phyloP scores from a whole-genome alignment of 2,797 vertebrate species.

The Yasuhikotakia modesta region DNA sequence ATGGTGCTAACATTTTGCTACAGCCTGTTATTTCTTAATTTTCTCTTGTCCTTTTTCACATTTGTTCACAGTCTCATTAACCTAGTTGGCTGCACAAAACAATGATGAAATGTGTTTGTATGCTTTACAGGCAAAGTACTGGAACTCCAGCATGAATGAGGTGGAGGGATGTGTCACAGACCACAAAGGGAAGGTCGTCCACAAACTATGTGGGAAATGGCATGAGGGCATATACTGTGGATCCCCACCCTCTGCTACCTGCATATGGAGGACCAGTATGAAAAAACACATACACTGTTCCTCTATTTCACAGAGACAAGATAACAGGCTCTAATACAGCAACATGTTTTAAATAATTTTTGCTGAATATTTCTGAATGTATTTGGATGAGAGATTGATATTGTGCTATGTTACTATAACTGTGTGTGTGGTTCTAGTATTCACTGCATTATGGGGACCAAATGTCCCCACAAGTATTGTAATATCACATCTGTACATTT shows the following conservation, averaged over 20 bases:
- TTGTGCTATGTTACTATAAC: no score
- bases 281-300: constrained; percentile 19
- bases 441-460: no score
- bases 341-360: no score
- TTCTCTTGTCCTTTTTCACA: neutral
- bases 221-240: constrained; percentile 91
- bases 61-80: no score
- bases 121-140: constrained; percentile 87
- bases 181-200: constrained; percentile 84
- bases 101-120: neutral
- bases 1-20: neutral
- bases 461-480: no score
- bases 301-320: no score
- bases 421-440: no score
- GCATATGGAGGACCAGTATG: constrained; percentile 95
- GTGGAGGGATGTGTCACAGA: constrained; percentile 89
- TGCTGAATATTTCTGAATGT: no score
- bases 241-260: constrained; percentile 83
- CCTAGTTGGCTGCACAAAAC: no score
- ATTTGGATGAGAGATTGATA: no score
- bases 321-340: no score
- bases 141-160: constrained; percentile 92
- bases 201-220: constrained; percentile 93
- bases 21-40: neutral
- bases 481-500: no score